phyloP scores from a whole-genome alignment of 2,113 vertebrate species.

The Pipra filicauda region DNA sequence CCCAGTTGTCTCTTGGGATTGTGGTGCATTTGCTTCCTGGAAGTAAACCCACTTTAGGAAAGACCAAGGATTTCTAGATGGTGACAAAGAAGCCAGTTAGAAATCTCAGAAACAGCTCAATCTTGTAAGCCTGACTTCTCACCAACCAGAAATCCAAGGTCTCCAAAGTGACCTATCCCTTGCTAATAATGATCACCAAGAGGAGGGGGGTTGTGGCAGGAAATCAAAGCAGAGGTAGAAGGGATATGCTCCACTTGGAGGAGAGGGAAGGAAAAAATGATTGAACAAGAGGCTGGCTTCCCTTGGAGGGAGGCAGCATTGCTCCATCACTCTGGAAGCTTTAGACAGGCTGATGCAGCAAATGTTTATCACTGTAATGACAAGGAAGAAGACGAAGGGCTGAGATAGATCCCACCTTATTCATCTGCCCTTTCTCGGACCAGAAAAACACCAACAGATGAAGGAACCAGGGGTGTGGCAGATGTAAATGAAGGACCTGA shows the following conservation, averaged over 20 bases:
- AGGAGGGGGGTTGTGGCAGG: not conserved
- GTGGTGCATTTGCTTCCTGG: not conserved
- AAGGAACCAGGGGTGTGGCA: not conserved
- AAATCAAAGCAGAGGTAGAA: not conserved
- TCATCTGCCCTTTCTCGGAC: not conserved
- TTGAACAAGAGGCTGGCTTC: not conserved
- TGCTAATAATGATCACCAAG: not conserved
- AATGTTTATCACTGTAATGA: not conserved
- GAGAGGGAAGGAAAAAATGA: not conserved
- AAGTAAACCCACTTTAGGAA: not conserved
- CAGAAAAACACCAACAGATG: not conserved
- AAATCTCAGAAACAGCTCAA: not conserved
- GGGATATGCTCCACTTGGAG: not conserved
- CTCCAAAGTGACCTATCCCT: not conserved
- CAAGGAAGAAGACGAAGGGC: not conserved
- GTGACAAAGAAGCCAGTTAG: not conserved
- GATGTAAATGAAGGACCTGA: not conserved
- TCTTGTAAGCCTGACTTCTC: not conserved
- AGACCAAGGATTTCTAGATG: not conserved
- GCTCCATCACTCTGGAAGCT: not conserved
- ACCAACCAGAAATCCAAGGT: not conserved
- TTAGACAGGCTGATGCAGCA: not conserved
- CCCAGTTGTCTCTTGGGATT: not conserved
- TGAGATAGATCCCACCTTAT: not conserved
- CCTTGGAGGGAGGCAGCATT: not conserved